Evolutionary conservation across 2,888 invertebrate species (phyloP), one percentile per base, ranked within the genome.

Genomic region (Stenchaetothrips biformis): DNA sequence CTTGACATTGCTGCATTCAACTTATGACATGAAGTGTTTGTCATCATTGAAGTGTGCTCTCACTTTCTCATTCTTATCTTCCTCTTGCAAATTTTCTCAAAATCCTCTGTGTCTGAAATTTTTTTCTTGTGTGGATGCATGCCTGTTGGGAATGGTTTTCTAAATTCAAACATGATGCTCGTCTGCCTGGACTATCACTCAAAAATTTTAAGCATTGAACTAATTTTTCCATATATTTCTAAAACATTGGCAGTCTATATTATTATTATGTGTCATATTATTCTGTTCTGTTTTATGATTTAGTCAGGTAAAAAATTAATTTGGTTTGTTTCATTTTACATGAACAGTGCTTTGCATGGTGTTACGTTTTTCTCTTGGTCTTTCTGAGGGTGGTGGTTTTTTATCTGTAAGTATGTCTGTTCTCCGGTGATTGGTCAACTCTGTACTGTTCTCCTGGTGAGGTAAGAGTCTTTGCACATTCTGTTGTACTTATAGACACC

Each of bases 31-130:
- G 53, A 3, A 53, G 11, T 53, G 18, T 37, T 1, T 13, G 13
- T 9, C 67, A 74, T 74, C 67, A 74, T 74, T 74, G 67, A 74
- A 74, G 67, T 74, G 67, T 74, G 67, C 67, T 74, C 37, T 8
- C 53, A 53, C 25, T 74, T 11, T 74, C 2, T 37, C 37, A 37
- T 2, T 37, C 37, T 37, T 1, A 37, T 37, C 37, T 37, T 37
- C 1, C 2, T 37, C 37, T 37, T 37, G 37, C 37, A 37, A 37
- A 37, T 37, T 37, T 37, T 37, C 37, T 37, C 37, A 37, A 37
- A 37, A 37, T 1, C 4, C 37, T 37, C 37, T 37, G 2, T 37
- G 37, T 37, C 37, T 37, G 37, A 4, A 4, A 37, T 37, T 37
- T 37, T 37, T 2, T 37, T 37, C 37, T 37, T 37, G 37, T 37